Evolutionary conservation across 2,113 vertebrate genomes (phyloP), one percentile per base, ranked within the genome.

Genomic region (Xerus inauris): DNA sequence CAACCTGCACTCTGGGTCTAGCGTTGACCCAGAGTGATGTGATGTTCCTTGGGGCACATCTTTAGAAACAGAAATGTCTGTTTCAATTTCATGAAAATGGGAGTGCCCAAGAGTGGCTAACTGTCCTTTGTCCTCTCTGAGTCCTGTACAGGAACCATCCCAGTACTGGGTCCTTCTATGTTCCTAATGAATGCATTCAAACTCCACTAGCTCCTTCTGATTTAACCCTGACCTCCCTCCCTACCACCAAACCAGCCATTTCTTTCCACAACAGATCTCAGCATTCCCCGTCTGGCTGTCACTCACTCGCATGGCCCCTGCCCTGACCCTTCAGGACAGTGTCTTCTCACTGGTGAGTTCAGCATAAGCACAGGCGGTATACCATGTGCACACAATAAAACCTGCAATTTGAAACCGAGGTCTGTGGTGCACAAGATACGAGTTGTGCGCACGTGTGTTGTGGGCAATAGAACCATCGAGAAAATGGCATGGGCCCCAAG

Each of bases 81-180:
- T 38, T 13, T 32, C 38, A 38, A 45, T 6, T 7, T n/a, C 1
- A 0, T 4, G 17, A 59, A 72, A 40, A 35, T 4, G 1, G 10
- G 32, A 16, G 30, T 49, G 45, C 51, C 45, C 0, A 2, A n/a
- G 72, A 71, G 42, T 5, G 38, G 28, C 7, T 22, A 17, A 16
- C 0, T 26, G 62, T 17, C 40, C 49, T 75, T 30, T 42, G n/a
- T 49, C 19, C 0, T 28, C 26, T 24, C 47, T 1, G 16, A 5
- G 13, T 62, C 87, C 17, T 0, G 30, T 13, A 11, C 24, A 30
- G 2, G 26, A 17, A 26, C 49, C 28, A 14, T 3, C 22, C 32
- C 64, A 0, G 0, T 0, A 19, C 81, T 8, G 3, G 13, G n/a
- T 20, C 35, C 10, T 3, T 26, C 62, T 1, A 10, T 0, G 0